A percentile compares a stretch with the other conserved stretches of the same genome.
Evolutionary conservation across 2,888 invertebrate species (phyloP).

Genomic region (Meliscaeva auricollis): DNA sequence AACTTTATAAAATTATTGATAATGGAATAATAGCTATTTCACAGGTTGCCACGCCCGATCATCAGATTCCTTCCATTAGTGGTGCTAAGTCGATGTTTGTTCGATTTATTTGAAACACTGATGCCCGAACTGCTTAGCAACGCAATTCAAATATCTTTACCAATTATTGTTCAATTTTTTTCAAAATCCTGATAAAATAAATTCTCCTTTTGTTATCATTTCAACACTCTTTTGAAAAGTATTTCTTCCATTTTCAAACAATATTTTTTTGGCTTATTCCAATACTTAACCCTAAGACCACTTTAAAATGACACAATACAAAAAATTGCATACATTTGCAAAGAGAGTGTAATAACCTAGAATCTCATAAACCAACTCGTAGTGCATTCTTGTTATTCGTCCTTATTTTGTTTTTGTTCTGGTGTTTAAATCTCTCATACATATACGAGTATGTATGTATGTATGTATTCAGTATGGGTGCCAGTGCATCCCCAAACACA

Average conservation of each 20-base stretch:
- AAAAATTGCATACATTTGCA: conserved; percentile 49
- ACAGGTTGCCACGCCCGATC: too few relatives aligned
- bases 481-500: conserved; percentile 39
- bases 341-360: conserved; percentile 63
- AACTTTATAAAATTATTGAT: too few relatives aligned
- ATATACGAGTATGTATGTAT: not conserved
- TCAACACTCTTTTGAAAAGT: too few relatives aligned
- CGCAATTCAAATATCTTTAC: too few relatives aligned
- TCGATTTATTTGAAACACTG: too few relatives aligned
- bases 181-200: too few relatives aligned
- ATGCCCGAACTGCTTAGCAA: too few relatives aligned
- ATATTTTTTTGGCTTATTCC: not conserved
- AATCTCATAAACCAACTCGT: conserved; percentile 33
- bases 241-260: not conserved
- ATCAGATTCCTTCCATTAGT: too few relatives aligned
- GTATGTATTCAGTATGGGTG: not conserved
- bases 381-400: conserved; percentile 32
- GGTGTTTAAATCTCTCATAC: not conserved
- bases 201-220: too few relatives aligned
- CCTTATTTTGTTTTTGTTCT: not conserved
- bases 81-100: too few relatives aligned
- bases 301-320: not conserved
- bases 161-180: too few relatives aligned
- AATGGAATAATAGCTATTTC: too few relatives aligned
- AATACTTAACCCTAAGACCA: not conserved